Evolutionary conservation across 2,113 vertebrate genomes (phyloP).

Genomic region (Corynorhinus townsendii): DNA sequence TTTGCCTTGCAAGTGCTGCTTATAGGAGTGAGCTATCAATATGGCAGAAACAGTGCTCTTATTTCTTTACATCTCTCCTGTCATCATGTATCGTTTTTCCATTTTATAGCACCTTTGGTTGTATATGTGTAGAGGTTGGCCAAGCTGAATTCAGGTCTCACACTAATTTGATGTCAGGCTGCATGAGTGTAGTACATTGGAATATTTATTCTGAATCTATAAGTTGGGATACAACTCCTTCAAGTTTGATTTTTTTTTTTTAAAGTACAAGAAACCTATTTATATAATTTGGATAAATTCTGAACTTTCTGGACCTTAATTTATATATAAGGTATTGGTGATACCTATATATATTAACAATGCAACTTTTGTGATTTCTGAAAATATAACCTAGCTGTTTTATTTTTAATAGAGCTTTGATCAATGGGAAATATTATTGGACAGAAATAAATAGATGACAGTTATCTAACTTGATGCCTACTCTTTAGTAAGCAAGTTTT

Average conservation of each 20-base stretch:
- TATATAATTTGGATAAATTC: constrained; percentile 10
- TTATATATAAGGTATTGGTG: not conserved
- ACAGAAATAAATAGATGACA: not conserved
- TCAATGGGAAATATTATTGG: not conserved
- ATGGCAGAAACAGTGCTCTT: not conserved
- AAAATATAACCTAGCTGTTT: not conserved
- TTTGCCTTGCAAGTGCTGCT: not conserved
- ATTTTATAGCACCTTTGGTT: not conserved
- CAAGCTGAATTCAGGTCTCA: not conserved
- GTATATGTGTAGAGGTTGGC: not conserved
- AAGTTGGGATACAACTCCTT: not conserved
- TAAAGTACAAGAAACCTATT: not conserved
- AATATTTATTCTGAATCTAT: constrained; percentile 33
- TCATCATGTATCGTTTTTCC: not conserved
- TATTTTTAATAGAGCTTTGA: constrained; percentile 2
- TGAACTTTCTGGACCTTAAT: not conserved
- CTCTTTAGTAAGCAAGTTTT: not conserved
- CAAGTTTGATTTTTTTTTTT: not conserved
- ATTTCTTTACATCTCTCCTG: not conserved
- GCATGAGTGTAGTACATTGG: not conserved
- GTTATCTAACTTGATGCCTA: not conserved
- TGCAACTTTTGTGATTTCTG: constrained; percentile 8
- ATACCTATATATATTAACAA: not conserved
- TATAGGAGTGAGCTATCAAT: not conserved
- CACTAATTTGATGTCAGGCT: not conserved